Evolutionary conservation across 23 tunicate species (phyloP).

Genomic region (Styela clava): DNA sequence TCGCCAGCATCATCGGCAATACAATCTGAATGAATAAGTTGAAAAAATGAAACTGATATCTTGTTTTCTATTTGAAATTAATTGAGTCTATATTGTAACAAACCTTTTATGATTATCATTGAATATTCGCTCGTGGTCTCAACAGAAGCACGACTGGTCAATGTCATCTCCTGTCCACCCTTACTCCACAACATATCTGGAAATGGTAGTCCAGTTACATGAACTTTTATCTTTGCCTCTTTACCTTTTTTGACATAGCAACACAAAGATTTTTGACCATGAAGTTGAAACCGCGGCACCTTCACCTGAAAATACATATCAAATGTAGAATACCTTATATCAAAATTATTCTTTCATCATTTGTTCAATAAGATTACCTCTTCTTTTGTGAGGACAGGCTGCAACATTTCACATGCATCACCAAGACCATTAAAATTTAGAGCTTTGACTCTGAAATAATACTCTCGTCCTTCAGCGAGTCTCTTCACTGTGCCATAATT

Average conservation of each 20-base stretch:
- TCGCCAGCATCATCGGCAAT: slow-evolving; percentile 83
- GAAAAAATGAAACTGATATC: background rate
- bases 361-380: slow-evolving; percentile 28
- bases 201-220: slow-evolving; percentile 66
- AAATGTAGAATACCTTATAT: background rate
- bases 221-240: slow-evolving; percentile 61
- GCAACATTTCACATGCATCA: slow-evolving; percentile 63
- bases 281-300: slow-evolving; percentile 61
- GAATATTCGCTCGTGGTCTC: slow-evolving; percentile 40
- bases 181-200: slow-evolving; percentile 69
- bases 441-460: slow-evolving; percentile 80
- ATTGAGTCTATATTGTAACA: background rate
- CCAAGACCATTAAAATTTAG: slow-evolving; percentile 90
- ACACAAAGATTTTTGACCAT: slow-evolving; percentile 42
- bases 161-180: slow-evolving; percentile 37
- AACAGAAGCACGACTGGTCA: slow-evolving; percentile 62
- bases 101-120: slow-evolving; percentile 71
- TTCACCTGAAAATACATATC: slow-evolving; percentile 33
- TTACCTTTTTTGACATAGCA: slow-evolving; percentile 78
- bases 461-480: slow-evolving; percentile 54
- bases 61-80: slow-evolving; percentile 5
- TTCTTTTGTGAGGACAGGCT: slow-evolving; percentile 72
- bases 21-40: slow-evolving; percentile 45
- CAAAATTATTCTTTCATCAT: too few species aligned
- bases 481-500: slow-evolving; percentile 49